Base-by-base conservation (phyloP, 1,140 invertebrate species). In the Lepidurus arcticus region DNA sequence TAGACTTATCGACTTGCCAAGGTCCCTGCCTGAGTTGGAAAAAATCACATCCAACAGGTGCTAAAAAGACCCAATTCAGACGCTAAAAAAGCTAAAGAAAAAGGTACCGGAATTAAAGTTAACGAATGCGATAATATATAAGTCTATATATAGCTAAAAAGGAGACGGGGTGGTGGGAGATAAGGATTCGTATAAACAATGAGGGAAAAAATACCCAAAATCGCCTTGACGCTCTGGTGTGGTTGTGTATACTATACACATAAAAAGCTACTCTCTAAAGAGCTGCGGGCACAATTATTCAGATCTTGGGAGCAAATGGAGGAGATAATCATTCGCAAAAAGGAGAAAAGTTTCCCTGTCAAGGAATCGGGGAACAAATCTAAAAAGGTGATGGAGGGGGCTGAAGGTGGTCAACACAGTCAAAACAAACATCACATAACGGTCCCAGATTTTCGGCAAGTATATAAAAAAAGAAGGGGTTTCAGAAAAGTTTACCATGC, bases 121-220 rank as follows among this genome's bases (percentile, higher is more conserved):
- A 34, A 13, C 53, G 53, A n/a, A n/a, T 65, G 53, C 53, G 53
- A 65, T 16, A 65, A 65, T 65, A 65, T 65, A 65, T 13, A 65
- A 65, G 53, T 65, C 53, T 65, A 65, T 65, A 65, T 65, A 65
- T 65, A 65, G 53, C 53, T 65, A 65, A 65, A 65, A 65, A 65
- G 53, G 53, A 65, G 53, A 65, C 21, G 53, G 53, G 53, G 53
- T 21, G 21, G 47, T 4, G 21, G 53, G 21, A 7, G 21, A 65
- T 65, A 65, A 65, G 21, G 53, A 65, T 21, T 13, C 16, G 53
- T 65, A 65, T 65, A 65, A 65, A 65, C 21, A 65, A 65, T 21
- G 21, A 65, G 53, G 53, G 53, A 65, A 21, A 65, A 65, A 65
- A 65, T 11, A 7, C 6, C 21, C 1, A 13, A 65, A 16, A 65